These are phyloP conservation scores for Phenganax subtilis DNA, from an alignment of 92 coral and sea anemone species.

Conservation along the genomic window DNA sequence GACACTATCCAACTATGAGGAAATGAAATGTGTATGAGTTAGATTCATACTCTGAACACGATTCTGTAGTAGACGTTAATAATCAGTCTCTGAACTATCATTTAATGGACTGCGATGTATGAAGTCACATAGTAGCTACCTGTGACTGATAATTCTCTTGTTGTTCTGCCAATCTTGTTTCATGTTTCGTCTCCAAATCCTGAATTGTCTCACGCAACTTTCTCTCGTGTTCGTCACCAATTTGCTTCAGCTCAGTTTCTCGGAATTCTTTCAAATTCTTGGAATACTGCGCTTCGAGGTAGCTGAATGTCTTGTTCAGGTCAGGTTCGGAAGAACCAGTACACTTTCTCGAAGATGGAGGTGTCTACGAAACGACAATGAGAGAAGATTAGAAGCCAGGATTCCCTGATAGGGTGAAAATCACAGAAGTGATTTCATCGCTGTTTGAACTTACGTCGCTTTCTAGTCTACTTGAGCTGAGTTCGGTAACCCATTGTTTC, in stretches of 20 bases:
- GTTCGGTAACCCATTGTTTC: slow-evolving; percentile 29
- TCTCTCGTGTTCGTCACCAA: slow-evolving; percentile 65
- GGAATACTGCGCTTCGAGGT: slow-evolving; percentile 77
- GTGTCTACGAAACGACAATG: neutral
- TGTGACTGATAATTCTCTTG: neutral
- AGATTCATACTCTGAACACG: neutral
- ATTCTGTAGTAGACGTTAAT: neutral
- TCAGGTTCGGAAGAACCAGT: slow-evolving; percentile 41
- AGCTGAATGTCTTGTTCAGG: slow-evolving; percentile 69
- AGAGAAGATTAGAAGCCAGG: neutral
- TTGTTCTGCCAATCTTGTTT: neutral
- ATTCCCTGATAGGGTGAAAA: neutral
- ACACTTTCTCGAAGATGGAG: neutral
- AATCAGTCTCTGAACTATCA: neutral
- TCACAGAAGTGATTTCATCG: no score
- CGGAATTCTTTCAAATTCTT: slow-evolving; percentile 86
- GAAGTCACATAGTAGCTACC: neutral
- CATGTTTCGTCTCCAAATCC: slow-evolving; percentile 41
- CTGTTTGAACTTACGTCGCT: neutral
- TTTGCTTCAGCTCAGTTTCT: slow-evolving; percentile 72
- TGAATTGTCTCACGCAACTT: slow-evolving; percentile 71
- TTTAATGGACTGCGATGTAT: neutral
- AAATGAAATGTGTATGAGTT: neutral
- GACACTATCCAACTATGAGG: slow-evolving; percentile 3
- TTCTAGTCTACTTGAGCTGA: slow-evolving; percentile 3